These are phyloP conservation scores for Dromas ardeola DNA, from an alignment of 2,113 vertebrate species.

Conservation along the genomic window DNA sequence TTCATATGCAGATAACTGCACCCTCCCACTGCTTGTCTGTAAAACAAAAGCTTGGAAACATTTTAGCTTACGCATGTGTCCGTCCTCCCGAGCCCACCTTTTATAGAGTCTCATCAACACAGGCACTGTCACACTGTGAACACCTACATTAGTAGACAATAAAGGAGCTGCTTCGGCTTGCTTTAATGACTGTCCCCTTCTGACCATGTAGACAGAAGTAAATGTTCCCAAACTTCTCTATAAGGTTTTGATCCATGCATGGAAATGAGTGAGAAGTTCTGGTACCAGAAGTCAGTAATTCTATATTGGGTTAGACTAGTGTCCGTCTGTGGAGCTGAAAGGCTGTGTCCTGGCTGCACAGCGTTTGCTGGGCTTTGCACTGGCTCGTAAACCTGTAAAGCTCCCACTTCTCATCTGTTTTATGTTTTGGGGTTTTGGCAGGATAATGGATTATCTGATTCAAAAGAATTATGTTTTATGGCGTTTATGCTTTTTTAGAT, in stretches of 20 bases:
- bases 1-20: neutral
- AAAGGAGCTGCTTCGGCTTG: neutral
- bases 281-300: neutral
- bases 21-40: neutral
- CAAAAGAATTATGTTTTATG: neutral
- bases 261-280: neutral
- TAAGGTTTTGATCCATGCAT: neutral
- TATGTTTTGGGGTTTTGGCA: neutral
- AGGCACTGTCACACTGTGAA: neutral
- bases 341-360: neutral
- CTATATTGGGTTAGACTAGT: neutral
- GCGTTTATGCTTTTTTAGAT: neutral
- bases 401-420: neutral
- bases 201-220: neutral
- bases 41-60: neutral
- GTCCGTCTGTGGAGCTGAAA: neutral
- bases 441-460: neutral
- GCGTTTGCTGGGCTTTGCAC: neutral
- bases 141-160: neutral
- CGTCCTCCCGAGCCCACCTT: neutral
- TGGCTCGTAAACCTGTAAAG: neutral
- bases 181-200: neutral
- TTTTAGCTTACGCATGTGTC: accelerated
- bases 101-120: neutral
- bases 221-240: neutral